Evolutionary conservation across 2,888 invertebrate genomes (phyloP), one percentile per base, ranked within the genome.

Genomic region (Conistra vaccinii): DNA sequence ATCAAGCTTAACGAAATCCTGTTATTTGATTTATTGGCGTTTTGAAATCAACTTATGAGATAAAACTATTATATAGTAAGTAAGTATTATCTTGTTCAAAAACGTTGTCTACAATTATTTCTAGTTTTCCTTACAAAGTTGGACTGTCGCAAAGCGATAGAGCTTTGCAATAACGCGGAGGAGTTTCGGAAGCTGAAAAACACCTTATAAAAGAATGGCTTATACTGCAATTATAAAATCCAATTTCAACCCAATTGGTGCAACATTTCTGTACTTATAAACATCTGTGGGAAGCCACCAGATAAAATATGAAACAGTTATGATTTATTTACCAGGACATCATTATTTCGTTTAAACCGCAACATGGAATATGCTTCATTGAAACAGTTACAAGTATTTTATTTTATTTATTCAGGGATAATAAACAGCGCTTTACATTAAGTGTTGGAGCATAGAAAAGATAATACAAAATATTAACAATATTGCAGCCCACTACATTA

Each of bases 341-440:
- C 45, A 75, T 53, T 57, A 81, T 60, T 75, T 63, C 9, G 68
- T 65, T 75, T 45, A 63, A 85, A 83, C 66, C 63, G 17, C 74
- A 71, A 63, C 60, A 70, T 60, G 57, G 23, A 69, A 63, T 71
- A 60, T 45, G 57, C 26, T 63, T 67, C 10, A 63, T 69, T 75
- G 32, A 60, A 65, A 32, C 20, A 66, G 29, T 58, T 62, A 58
- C 39, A 55, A 42, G 23, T 42, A 69, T n/a, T n/a, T n/a, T n/a
- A n/a, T n/a, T n/a, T n/a, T n/a, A n/a, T n/a, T n/a, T n/a, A n/a
- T n/a, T n/a, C n/a, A n/a, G n/a, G n/a, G n/a, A n/a, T n/a, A n/a
- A n/a, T n/a, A n/a, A n/a, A n/a, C n/a, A n/a, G n/a, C n/a, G n/a
- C n/a, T n/a, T n/a, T n/a, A n/a, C n/a, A n/a, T n/a, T n/a, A n/a